A percentile compares a stretch with the other conserved stretches of the same genome.
These are phyloP conservation scores for Drosophila neonasuta DNA, from an alignment of 2,888 invertebrate genomes.

Conservation along the genomic window DNA sequence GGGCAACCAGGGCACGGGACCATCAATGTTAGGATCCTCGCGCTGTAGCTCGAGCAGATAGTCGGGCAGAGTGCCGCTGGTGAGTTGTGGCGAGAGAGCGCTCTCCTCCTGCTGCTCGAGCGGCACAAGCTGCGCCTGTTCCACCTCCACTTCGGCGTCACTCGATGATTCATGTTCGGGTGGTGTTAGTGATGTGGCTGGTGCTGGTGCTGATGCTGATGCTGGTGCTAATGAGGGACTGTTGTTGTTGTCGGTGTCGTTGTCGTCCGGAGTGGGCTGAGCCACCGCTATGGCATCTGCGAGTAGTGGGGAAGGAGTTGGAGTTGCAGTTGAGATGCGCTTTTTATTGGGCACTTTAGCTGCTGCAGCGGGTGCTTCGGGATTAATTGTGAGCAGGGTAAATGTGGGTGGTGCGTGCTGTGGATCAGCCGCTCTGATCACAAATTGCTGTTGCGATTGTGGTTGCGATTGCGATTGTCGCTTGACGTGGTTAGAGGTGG, in stretches of 20 bases:
- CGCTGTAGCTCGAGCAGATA: conserved; percentile 74
- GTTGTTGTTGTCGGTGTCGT: conserved; percentile 33
- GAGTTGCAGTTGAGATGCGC: conserved; percentile 75
- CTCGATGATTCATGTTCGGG: conserved; percentile 58
- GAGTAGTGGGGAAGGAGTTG: conserved; percentile 75
- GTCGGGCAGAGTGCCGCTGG: conserved; percentile 59
- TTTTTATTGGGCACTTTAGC: conserved; percentile 43
- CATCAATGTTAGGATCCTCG: conserved; percentile 73
- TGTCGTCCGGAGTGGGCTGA: conserved; percentile 57
- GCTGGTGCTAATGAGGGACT: conserved; percentile 52
- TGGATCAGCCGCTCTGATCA: conserved; percentile 56
- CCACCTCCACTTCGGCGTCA: conserved; percentile 70
- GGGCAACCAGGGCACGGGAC: conserved; percentile 74
- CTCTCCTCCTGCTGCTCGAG: conserved; percentile 49
- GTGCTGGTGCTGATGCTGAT: conserved; percentile 55
- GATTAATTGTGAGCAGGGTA: conserved; percentile 61
- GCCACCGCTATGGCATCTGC: conserved; percentile 82
- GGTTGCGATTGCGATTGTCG: conserved; percentile 18
- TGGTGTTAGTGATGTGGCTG: conserved; percentile 72
- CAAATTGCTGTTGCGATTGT: conserved; percentile 45
- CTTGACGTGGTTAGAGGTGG: conserved; percentile 41
- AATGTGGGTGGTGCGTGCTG: conserved; percentile 61
- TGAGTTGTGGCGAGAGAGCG: conserved; percentile 35
- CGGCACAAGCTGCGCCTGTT: conserved; percentile 67
- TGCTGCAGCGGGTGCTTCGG: conserved; percentile 45